These are phyloP conservation scores for Prinia subflava DNA, from an alignment of 2,113 vertebrate genomes.

Conservation along the genomic window DNA sequence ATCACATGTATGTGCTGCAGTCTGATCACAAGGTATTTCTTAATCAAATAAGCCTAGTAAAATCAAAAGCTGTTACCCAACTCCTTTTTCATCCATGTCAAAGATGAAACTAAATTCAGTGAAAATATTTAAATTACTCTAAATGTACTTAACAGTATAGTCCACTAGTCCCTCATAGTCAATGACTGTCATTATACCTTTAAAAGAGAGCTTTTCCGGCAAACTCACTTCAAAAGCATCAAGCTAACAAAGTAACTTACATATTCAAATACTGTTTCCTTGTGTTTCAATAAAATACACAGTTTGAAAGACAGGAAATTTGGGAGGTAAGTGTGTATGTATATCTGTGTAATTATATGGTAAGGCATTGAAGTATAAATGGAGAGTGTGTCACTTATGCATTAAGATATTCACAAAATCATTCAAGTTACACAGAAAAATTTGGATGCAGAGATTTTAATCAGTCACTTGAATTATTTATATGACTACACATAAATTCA, in stretches of 20 bases:
- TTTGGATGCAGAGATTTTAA: neutral
- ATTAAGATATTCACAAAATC: neutral
- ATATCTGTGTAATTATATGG: neutral
- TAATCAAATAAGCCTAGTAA: neutral
- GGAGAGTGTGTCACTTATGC: neutral
- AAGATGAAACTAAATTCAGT: neutral
- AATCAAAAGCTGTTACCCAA: neutral
- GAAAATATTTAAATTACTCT: neutral
- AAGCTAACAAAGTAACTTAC: neutral
- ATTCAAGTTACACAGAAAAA: neutral
- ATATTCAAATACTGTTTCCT: neutral
- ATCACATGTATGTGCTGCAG: neutral
- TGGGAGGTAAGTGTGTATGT: rapidly evolving
- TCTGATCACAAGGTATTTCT: neutral
- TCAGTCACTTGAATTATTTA: neutral
- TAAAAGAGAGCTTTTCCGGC: neutral
- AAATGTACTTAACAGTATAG: neutral
- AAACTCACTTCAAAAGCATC: neutral
- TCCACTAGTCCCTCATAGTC: neutral
- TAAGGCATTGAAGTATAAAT: neutral
- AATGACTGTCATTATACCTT: neutral
- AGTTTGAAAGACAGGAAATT: neutral
- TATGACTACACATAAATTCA: neutral
- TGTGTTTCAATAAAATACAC: neutral
- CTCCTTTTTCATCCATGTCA: neutral